phyloP scores from a whole-genome alignment of 2,797 vertebrate species.

The Enteromius mattozi region DNA sequence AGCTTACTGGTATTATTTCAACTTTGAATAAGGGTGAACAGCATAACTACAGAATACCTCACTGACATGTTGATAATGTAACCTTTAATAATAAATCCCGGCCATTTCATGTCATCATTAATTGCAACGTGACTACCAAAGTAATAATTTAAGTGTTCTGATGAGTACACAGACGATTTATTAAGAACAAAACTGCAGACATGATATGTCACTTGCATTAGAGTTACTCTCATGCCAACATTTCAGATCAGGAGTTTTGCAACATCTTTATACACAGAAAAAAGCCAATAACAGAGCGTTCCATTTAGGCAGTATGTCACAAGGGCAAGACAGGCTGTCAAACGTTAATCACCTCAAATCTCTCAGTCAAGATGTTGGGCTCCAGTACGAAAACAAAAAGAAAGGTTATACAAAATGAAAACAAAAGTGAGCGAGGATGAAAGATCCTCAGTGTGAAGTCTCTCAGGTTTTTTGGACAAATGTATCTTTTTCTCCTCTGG shows the following conservation, averaged over 20 bases:
- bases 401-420: slow-evolving; percentile 63
- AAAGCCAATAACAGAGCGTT: slow-evolving; percentile 57
- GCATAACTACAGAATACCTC: not conserved
- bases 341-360: not conserved
- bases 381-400: slow-evolving; percentile 69
- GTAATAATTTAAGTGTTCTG: not conserved
- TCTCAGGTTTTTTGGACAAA: slow-evolving; percentile 55
- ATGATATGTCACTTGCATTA: slow-evolving; percentile 63
- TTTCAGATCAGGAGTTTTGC: slow-evolving; percentile 71
- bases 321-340: slow-evolving; percentile 12
- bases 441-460: slow-evolving; percentile 54
- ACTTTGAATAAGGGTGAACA: not conserved
- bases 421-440: slow-evolving; percentile 48
- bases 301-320: slow-evolving; percentile 12
- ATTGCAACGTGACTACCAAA: not conserved
- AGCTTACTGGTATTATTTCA: not conserved
- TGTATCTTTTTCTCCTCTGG: slow-evolving; percentile 37
- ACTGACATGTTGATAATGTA: not conserved
- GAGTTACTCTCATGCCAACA: slow-evolving; percentile 65
- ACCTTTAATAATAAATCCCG: not conserved
- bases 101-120: not conserved
- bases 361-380: slow-evolving; percentile 66
- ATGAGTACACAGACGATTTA: slow-evolving; percentile 52
- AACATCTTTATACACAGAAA: slow-evolving; percentile 74
- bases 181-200: slow-evolving; percentile 60